A percentile compares a stretch with the other conserved stretches of the same genome.
Conservation (phyloP, 2,113 vertebrate genomes). For the Ceyx melanurus region DNA sequence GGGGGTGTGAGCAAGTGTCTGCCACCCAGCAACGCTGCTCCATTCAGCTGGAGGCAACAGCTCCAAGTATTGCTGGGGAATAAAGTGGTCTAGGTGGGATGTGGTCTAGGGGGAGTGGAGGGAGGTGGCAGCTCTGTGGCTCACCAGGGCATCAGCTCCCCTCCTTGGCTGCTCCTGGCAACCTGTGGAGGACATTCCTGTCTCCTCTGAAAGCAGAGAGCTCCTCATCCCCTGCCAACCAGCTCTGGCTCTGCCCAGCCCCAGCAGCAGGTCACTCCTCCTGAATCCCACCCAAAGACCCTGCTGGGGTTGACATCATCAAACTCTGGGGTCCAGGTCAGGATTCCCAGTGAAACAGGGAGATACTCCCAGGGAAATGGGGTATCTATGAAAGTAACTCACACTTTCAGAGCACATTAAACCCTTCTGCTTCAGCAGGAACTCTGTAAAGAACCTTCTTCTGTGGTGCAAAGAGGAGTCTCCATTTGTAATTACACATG, state of each 20-base stretch:
- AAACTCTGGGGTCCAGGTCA: not conserved
- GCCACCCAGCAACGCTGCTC: not conserved
- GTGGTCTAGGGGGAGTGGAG: not conserved
- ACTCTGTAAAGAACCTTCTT: not conserved
- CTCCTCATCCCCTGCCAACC: not conserved
- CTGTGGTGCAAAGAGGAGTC: not conserved
- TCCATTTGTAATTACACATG: not conserved
- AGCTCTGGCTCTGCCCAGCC: not conserved
- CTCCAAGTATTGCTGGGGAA: not conserved
- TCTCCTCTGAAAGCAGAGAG: not conserved
- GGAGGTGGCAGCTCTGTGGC: not conserved
- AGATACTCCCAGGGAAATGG: not conserved
- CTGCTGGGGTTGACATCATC: not conserved
- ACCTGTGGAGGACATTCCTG: not conserved
- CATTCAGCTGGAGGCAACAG: not conserved
- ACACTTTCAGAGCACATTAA: not conserved
- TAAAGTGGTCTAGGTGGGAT: not conserved
- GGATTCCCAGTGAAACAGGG: not conserved
- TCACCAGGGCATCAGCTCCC: not conserved
- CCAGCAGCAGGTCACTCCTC: not conserved
- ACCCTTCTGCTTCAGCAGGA: not conserved
- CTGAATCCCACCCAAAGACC: not conserved
- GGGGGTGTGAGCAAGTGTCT: not conserved
- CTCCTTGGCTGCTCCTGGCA: not conserved
- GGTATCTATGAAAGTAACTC: not conserved